Evolutionary conservation across 2,888 invertebrate genomes (phyloP).

Genomic region (Leptinotarsa tumamoca): DNA sequence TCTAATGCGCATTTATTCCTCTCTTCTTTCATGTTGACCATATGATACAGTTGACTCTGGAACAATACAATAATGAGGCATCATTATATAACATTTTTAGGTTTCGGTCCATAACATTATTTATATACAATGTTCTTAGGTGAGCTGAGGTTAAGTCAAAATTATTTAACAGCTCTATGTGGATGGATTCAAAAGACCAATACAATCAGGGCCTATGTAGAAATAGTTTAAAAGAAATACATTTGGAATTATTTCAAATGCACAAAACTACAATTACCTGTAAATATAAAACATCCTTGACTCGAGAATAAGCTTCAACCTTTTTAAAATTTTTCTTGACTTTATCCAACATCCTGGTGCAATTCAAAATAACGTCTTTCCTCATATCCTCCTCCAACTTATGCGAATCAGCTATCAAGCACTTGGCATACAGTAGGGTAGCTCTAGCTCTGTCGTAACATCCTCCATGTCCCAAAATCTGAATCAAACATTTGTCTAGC

Average conservation of each 20-base stretch:
- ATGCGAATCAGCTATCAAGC: conserved; percentile 77
- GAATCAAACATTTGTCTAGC: conserved; percentile 70
- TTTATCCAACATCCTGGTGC: conserved; percentile 73
- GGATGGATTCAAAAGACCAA: no score
- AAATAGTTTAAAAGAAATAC: no score
- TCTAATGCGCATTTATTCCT: conserved; percentile 86
- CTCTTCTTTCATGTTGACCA: conserved; percentile 76
- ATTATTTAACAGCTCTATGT: no score
- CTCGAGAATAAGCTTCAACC: conserved; percentile 80
- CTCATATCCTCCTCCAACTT: conserved; percentile 66
- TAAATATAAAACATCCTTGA: conserved; percentile 79
- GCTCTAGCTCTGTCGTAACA: conserved; percentile 84
- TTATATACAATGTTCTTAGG: no score
- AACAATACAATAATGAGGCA: conserved; percentile 52
- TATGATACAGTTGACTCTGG: conserved; percentile 81
- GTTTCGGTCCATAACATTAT: no score
- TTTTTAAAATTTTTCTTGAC: conserved; percentile 79
- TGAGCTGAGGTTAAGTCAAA: no score
- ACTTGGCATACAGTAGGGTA: conserved; percentile 81
- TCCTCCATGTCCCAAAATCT: conserved; percentile 82
- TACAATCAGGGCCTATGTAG: no score
- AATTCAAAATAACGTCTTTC: conserved; percentile 69
- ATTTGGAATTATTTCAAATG: neutral
- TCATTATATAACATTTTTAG: no score
- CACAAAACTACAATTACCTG: conserved; percentile 70